Evolutionary conservation across 2,113 vertebrate species (phyloP).

Genomic region (Istiophorus platypterus): DNA sequence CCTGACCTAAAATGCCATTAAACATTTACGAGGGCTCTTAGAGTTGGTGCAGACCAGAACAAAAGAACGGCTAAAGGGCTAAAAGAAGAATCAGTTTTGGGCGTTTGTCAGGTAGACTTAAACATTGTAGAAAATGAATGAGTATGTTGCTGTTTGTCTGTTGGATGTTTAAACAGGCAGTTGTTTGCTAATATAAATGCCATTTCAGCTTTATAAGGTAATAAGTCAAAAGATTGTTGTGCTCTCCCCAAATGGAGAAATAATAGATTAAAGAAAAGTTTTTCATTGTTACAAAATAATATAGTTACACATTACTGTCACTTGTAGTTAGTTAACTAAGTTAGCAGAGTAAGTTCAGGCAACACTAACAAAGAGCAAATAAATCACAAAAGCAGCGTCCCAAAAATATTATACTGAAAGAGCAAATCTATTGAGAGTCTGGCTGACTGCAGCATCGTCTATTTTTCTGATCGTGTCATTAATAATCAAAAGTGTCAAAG

Average conservation of each 20-base stretch:
- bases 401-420: background rate
- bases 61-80: background rate
- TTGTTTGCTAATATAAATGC: background rate
- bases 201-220: background rate
- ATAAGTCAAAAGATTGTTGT: background rate
- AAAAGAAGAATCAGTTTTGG: background rate
- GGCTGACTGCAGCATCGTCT: background rate
- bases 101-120: background rate
- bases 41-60: background rate
- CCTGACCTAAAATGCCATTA: too few species aligned
- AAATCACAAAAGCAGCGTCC: background rate
- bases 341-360: background rate
- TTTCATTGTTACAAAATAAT: too few species aligned
- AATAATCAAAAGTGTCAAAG: constrained; percentile 16
- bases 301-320: background rate
- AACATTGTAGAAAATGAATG: too few species aligned
- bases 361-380: background rate
- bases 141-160: too few species aligned
- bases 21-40: too few species aligned
- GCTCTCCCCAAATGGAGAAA: background rate
- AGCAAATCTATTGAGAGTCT: background rate
- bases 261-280: too few species aligned
- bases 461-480: background rate
- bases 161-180: background rate
- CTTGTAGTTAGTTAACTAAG: too few species aligned